Evolutionary conservation across 2,797 vertebrate genomes (phyloP).

Genomic region (Saguinus oedipus): DNA sequence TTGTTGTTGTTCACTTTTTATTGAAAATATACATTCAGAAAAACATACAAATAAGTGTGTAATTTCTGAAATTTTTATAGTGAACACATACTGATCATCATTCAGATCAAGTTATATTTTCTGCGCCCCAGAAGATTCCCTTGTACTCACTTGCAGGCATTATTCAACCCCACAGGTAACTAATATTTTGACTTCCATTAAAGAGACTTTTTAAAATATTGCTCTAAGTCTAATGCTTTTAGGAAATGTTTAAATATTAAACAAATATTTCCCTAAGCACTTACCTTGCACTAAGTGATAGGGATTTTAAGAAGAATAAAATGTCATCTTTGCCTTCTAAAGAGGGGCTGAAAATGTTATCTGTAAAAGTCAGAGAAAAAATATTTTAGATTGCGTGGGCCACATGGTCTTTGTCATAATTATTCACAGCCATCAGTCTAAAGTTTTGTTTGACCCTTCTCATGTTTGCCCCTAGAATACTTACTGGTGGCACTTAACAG

Average conservation of each 20-base stretch:
- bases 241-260: slow-evolving; percentile 20
- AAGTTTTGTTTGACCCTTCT: too few species aligned
- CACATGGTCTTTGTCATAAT: background rate
- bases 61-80: background rate
- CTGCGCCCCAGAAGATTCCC: background rate
- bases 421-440: background rate
- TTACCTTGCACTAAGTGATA: background rate
- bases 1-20: background rate
- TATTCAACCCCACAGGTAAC: background rate
- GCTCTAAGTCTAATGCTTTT: background rate
- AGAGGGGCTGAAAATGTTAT: background rate
- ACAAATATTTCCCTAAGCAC: background rate
- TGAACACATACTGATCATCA: background rate
- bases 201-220: background rate
- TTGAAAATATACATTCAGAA: background rate
- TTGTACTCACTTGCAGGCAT: background rate
- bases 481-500: too few species aligned
- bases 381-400: background rate
- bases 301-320: background rate
- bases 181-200: background rate
- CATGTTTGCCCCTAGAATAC: too few species aligned
- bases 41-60: background rate
- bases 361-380: background rate
- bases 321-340: background rate
- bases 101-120: background rate